A percentile compares a stretch with the other conserved stretches of the same genome.
Conservation (phyloP, 2,797 vertebrate genomes). For the Spheniscus humboldti region DNA sequence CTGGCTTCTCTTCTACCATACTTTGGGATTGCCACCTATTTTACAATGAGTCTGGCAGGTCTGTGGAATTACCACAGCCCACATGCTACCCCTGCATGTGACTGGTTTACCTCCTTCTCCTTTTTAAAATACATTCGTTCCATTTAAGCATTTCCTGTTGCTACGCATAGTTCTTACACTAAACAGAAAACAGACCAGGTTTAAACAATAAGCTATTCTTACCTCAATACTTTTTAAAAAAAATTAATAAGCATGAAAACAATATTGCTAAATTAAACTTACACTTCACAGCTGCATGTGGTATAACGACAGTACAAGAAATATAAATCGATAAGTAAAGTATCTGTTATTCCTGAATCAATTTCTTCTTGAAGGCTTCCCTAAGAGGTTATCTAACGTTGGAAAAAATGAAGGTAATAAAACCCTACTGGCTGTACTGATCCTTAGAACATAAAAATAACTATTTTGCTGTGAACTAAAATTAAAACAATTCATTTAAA, state of each 20-base stretch:
- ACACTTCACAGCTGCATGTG: not conserved
- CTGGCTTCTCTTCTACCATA: not conserved
- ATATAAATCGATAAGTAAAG: not conserved
- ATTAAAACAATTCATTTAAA: not conserved
- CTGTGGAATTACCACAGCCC: not conserved
- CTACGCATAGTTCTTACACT: not conserved
- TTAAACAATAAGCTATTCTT: constrained; percentile 1
- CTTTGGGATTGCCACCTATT: not conserved
- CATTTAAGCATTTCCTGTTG: not conserved
- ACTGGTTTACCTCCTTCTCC: not conserved
- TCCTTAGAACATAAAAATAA: not conserved
- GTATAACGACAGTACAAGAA: not conserved
- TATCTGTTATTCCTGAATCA: not conserved
- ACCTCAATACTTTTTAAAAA: not conserved
- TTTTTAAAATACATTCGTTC: not conserved
- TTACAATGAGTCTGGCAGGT: not conserved
- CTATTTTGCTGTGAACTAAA: not conserved
- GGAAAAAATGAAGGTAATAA: not conserved
- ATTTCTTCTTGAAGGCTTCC: not conserved
- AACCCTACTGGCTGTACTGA: not conserved
- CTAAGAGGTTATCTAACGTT: not conserved
- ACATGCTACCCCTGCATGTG: not conserved
- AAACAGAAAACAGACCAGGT: not conserved
- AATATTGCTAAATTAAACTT: not conserved
- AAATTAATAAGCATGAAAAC: not conserved